Conservation (phyloP, 2,113 vertebrate species). For the Sinocyclocheilus grahami region DNA sequence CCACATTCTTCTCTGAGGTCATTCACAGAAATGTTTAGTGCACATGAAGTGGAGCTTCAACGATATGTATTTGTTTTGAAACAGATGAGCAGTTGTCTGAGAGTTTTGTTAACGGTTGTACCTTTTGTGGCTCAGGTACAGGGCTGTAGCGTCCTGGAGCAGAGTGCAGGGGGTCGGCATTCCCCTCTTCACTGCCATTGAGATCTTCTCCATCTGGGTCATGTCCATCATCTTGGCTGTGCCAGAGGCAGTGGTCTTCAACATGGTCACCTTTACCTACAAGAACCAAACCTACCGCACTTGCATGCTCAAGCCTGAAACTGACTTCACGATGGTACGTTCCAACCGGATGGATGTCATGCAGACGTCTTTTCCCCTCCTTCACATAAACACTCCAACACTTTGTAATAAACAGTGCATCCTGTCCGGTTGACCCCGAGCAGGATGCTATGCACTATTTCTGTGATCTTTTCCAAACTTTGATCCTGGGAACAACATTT, state of each 20-base stretch:
- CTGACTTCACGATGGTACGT: slow-evolving; percentile 80
- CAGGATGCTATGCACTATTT: neutral
- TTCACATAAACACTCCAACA: neutral
- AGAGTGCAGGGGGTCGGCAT: slow-evolving; percentile 96
- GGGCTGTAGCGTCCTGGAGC: slow-evolving; percentile 97
- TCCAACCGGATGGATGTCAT: neutral
- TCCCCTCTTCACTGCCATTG: slow-evolving; percentile 88
- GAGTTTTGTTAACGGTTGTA: slow-evolving; percentile 10
- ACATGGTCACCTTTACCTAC: slow-evolving; percentile 80
- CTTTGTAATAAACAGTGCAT: slow-evolving; percentile 1
- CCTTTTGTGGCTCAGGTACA: slow-evolving; percentile 79
- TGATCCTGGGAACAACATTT: neutral
- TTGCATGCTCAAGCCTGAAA: slow-evolving; percentile 85
- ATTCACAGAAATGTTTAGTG: neutral
- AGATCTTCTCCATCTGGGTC: slow-evolving; percentile 92
- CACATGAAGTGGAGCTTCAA: neutral
- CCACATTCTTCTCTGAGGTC: slow-evolving; percentile 7
- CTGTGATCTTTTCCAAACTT: slow-evolving; percentile 16
- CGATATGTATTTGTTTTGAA: neutral
- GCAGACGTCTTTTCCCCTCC: neutral
- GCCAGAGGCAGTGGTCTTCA: slow-evolving; percentile 89
- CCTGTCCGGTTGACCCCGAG: neutral
- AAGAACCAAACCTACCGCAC: slow-evolving; percentile 72
- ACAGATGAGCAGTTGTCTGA: neutral
- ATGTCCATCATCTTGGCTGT: slow-evolving; percentile 89